Evolutionary conservation across 2,797 vertebrate species (phyloP).

Genomic region (Gephyroberyx darwinii): DNA sequence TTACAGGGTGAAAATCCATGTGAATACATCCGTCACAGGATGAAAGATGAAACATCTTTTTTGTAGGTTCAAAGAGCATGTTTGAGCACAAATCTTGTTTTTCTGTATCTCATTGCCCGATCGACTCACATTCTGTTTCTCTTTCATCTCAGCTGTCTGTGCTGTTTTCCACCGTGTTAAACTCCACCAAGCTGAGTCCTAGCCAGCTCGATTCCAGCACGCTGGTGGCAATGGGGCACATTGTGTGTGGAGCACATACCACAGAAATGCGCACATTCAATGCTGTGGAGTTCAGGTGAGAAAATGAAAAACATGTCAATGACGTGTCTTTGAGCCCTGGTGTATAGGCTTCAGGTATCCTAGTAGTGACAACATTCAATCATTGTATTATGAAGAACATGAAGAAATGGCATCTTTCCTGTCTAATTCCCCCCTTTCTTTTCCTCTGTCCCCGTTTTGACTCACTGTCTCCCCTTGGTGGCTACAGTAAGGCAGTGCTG

Average conservation of each 20-base stretch:
- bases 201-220: slow-evolving; percentile 80
- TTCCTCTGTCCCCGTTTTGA: background rate
- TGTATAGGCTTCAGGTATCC: background rate
- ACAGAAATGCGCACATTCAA: slow-evolving; percentile 76
- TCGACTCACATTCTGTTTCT: background rate
- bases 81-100: slow-evolving; percentile 23
- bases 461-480: slow-evolving; percentile 54
- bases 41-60: background rate
- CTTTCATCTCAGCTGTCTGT: slow-evolving; percentile 67
- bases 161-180: slow-evolving; percentile 74
- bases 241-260: slow-evolving; percentile 80
- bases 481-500: slow-evolving; percentile 81
- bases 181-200: slow-evolving; percentile 70
- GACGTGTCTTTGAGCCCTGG: too few species aligned
- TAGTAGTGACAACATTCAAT: background rate
- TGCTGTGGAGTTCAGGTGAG: slow-evolving; percentile 83
- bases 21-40: background rate
- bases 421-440: background rate
- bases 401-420: background rate
- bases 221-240: slow-evolving; percentile 81
- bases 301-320: background rate
- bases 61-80: background rate
- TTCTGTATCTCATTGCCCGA: too few species aligned
- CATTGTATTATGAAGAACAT: background rate
- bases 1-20: background rate